Conservation (phyloP, 2,113 vertebrate genomes). For the Macrotis lagotis region DNA sequence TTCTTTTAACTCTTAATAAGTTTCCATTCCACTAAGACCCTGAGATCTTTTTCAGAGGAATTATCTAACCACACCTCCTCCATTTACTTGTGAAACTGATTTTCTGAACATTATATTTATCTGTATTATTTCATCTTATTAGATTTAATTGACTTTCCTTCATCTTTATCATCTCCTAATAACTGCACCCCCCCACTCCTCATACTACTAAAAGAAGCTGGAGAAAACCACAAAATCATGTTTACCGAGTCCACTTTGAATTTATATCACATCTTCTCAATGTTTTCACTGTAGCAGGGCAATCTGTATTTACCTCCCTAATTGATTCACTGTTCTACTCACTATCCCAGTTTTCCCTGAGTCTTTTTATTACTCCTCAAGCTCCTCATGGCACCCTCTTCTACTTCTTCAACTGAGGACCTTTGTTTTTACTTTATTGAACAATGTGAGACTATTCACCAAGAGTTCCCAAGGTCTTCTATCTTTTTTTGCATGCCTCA, state of each 20-base stretch:
- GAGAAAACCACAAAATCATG: not conserved
- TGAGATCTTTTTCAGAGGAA: not conserved
- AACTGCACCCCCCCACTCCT: not conserved
- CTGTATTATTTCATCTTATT: not conserved
- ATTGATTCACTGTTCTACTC: not conserved
- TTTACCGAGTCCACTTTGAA: not conserved
- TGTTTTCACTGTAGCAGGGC: not conserved
- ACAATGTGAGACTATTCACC: not conserved
- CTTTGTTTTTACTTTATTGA: not conserved
- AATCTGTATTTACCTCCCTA: not conserved
- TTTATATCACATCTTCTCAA: not conserved
- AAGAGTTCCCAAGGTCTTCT: not conserved
- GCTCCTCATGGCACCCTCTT: not conserved
- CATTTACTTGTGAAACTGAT: not conserved
- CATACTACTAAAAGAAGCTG: not conserved
- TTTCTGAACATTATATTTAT: not conserved
- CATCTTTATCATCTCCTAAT: not conserved
- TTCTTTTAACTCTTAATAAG: not conserved
- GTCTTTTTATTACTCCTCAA: not conserved
- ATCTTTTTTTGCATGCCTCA: not conserved
- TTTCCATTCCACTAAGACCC: not conserved
- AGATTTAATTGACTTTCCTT: not conserved
- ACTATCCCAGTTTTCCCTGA: not conserved
- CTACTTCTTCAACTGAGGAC: not conserved
- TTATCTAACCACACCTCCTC: not conserved